Percentiles rank a stretch among this genome's conserved stretches.
These are phyloP conservation scores for Drosophila subquinaria DNA, from an alignment of 2,888 invertebrate genomes.

Conservation along the genomic window DNA sequence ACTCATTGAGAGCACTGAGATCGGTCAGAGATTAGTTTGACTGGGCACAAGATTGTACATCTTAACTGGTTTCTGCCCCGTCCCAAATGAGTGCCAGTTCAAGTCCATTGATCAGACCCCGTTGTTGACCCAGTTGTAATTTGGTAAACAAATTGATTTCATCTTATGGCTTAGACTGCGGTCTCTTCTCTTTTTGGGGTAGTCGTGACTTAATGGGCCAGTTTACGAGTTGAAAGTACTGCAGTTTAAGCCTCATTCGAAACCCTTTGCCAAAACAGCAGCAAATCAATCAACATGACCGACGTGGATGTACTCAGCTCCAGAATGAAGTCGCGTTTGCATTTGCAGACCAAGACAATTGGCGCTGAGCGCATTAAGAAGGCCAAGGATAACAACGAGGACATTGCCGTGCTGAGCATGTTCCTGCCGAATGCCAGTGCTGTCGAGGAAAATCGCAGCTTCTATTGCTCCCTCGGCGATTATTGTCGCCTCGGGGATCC, in stretches of 20 bases:
- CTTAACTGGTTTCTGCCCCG: constrained; percentile 40
- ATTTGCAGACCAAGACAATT: constrained; percentile 92
- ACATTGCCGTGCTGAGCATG: constrained; percentile 94
- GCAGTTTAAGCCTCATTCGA: constrained; percentile 18
- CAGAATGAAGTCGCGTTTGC: constrained; percentile 90
- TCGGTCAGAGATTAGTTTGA: constrained; percentile 28
- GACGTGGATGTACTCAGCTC: constrained; percentile 92
- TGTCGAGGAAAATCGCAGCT: constrained; percentile 90
- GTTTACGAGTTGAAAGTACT: constrained; percentile 25
- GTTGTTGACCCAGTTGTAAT: constrained; percentile 60
- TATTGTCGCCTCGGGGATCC: constrained; percentile 92
- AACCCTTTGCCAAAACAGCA: constrained; percentile 10
- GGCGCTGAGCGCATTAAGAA: constrained; percentile 93
- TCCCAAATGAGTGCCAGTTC: constrained; percentile 18
- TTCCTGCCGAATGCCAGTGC: constrained; percentile 90
- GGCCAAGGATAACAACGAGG: constrained; percentile 93
- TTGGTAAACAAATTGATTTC: constrained; percentile 28
- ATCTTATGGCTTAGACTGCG: constrained; percentile 20
- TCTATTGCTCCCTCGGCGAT: constrained; percentile 91
- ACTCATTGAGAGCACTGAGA: constrained; percentile 26
- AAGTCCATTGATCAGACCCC: constrained; percentile 39
- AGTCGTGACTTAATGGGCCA: constrained; percentile 67
- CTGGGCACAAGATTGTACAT: constrained; percentile 30
- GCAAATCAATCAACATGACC: constrained; percentile 81
- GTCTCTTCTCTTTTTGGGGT: background rate